phyloP scores from a whole-genome alignment of 2,797 vertebrate genomes.

The Lagorchestes hirsutus region DNA sequence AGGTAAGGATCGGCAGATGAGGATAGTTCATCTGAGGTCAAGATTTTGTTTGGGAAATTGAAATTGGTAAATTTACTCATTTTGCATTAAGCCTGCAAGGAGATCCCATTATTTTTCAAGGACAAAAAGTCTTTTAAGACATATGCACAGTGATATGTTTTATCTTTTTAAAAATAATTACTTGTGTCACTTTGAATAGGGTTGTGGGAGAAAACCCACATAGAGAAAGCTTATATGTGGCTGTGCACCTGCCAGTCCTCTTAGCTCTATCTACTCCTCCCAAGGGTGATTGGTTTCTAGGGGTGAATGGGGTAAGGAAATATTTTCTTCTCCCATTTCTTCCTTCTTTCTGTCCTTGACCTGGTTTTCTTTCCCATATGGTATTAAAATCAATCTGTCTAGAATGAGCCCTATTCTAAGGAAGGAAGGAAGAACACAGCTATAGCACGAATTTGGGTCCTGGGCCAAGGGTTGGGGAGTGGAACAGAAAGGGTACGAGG shows the following conservation, averaged over 20 bases:
- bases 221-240: neutral
- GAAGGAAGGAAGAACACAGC: neutral
- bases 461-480: slow-evolving; percentile 17
- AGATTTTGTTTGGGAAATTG: neutral
- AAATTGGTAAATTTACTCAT: neutral
- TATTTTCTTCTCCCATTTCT: neutral
- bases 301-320: neutral
- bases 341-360: neutral
- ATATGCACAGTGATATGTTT: neutral
- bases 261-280: neutral
- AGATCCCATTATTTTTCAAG: neutral
- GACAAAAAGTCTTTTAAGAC: neutral
- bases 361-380: neutral
- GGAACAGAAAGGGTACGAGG: neutral
- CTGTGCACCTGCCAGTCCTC: neutral
- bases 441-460: neutral
- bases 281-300: neutral
- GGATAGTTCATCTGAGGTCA: neutral
- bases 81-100: neutral
- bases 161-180: neutral
- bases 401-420: neutral
- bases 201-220: neutral
- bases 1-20: neutral
- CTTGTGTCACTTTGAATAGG: neutral
- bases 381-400: neutral